Evolutionary conservation across 2,113 vertebrate species (phyloP).

Genomic region (Ciconia boyciana): DNA sequence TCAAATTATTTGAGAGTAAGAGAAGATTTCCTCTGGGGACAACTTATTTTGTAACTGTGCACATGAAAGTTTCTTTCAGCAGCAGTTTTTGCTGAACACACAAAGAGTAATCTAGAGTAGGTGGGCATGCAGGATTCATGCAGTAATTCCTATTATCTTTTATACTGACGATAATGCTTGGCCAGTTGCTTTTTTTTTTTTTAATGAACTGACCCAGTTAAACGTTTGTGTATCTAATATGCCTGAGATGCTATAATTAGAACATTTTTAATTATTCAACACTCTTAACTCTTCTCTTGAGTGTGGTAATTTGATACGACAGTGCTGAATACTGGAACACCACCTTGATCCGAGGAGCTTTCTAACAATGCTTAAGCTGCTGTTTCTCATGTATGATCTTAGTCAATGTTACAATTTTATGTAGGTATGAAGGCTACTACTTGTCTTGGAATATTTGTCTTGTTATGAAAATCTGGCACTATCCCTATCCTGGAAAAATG

Average conservation of each 20-base stretch:
- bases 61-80: neutral
- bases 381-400: neutral
- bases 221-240: neutral
- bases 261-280: slow-evolving; percentile 54
- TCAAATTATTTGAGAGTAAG: neutral
- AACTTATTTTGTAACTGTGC: neutral
- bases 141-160: neutral
- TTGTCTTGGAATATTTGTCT: neutral
- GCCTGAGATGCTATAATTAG: slow-evolving; percentile 10
- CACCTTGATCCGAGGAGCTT: neutral
- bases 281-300: neutral
- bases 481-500: neutral
- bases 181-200: neutral
- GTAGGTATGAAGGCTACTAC: neutral
- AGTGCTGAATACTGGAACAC: neutral
- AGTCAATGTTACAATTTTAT: neutral
- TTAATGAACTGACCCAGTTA: neutral
- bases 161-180: neutral
- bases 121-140: neutral
- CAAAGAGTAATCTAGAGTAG: neutral
- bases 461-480: neutral
- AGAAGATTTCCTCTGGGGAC: neutral
- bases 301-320: neutral
- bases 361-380: neutral
- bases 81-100: neutral